phyloP scores from a whole-genome alignment of 2,797 vertebrate species.

The Sebastes glaucus region DNA sequence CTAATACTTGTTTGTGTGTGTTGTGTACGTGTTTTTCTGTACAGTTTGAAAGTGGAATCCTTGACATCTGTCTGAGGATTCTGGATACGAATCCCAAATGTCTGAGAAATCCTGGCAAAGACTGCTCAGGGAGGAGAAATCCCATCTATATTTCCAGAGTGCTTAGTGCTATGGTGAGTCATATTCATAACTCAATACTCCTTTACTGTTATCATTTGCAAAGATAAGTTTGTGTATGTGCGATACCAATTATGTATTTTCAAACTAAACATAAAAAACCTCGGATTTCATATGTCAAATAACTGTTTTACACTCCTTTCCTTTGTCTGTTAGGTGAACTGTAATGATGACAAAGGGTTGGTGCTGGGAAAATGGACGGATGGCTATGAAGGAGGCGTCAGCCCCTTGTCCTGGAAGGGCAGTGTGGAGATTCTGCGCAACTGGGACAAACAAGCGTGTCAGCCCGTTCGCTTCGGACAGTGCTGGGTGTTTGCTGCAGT shows the following conservation, averaged over 20 bases:
- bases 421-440: conserved; percentile 90
- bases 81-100: conserved; percentile 92
- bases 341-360: conserved; percentile 91
- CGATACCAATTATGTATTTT: background rate
- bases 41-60: conserved; percentile 91
- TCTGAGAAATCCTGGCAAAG: conserved; percentile 81
- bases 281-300: background rate
- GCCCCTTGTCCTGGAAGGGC: conserved; percentile 91
- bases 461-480: conserved; percentile 92
- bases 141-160: conserved; percentile 91
- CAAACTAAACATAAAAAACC: background rate
- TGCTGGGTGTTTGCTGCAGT: conserved; percentile 99
- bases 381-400: conserved; percentile 85
- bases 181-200: background rate
- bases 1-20: background rate
- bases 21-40: background rate
- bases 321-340: conserved; percentile 88
- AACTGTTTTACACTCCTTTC: background rate
- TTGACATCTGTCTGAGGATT: conserved; percentile 88
- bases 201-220: background rate
- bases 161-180: conserved; percentile 93
- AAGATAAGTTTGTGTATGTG: background rate
- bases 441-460: conserved; percentile 86
- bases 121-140: conserved; percentile 89
- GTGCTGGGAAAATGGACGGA: conserved; percentile 88